Evolutionary conservation across 2,113 vertebrate species (phyloP), one percentile per base, ranked within the genome.

Genomic region (Psilopsiagon aymara): DNA sequence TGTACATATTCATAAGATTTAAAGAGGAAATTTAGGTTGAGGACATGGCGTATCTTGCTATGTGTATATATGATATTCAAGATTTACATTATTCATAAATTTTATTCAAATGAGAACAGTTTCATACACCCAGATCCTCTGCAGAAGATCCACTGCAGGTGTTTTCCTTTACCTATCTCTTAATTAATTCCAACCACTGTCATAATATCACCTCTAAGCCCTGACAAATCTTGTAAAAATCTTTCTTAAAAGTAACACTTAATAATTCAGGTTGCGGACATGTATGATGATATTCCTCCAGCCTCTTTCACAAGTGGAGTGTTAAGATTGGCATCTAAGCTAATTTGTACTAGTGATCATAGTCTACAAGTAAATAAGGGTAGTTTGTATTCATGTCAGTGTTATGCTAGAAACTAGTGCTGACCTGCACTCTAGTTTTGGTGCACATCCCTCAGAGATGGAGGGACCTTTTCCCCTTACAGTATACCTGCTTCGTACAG

Each of bases 361-460:
- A 52, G 39, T 33, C n/a, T 78, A 17, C 7, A 67, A 28, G 51
- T 49, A 64, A 82, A 63, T 44, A 90, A 91, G 6, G 8, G 27
- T 9, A 49, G 9, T 37, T 66, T 86, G 52, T 4, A 47, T 89
- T 60, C 44, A 24, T 35, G 46, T 47, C 35, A 67, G 9, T 20
- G 3, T 35, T 52, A 28, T 0, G 2, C 41, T 60, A n/a, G 17
- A 84, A 78, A 33, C 6, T 16, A 47, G 3, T 11, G 1, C 2
- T 53, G 13, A 8, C 7, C 52, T 44, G 17, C 18, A 7, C 5
- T 49, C 5, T 5, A 6, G 9, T 31, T 17, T 23, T 31, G 2
- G 6, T 20, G 15, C 20, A 68, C 1, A 2, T 39, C 21, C 28
- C 19, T 59, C 27, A 52, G 39, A 39, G 6, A 6, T 13, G 14